Conservation (phyloP, 2,797 vertebrate genomes). For the Choloepus didactylus region DNA sequence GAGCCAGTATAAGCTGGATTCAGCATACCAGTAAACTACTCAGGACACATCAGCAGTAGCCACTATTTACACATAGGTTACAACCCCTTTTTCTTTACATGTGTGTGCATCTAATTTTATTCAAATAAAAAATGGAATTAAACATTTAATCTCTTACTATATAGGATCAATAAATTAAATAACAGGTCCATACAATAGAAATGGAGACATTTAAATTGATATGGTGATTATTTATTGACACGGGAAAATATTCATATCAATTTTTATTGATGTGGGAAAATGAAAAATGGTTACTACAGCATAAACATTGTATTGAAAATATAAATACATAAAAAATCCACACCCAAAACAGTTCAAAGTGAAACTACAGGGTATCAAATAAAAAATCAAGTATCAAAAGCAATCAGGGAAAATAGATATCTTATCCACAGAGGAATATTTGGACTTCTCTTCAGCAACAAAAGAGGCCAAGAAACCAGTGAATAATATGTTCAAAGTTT, state of each 20-base stretch:
- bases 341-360: neutral
- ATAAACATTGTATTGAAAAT: slow-evolving; percentile 23
- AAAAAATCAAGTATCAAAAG: slow-evolving; percentile 32
- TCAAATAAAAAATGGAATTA: neutral
- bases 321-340: slow-evolving; percentile 18
- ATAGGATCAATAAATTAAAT: neutral
- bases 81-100: neutral
- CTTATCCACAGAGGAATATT: neutral
- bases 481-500: neutral
- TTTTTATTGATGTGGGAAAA: neutral
- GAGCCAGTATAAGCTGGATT: neutral
- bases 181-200: neutral
- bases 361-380: neutral
- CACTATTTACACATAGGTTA: neutral
- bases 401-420: neutral
- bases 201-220: neutral
- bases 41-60: neutral
- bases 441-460: neutral
- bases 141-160: neutral
- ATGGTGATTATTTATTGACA: neutral
- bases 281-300: neutral
- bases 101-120: neutral
- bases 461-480: neutral
- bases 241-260: neutral
- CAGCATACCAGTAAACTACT: neutral